A percentile compares a stretch with the other conserved stretches of the same genome.
phyloP scores from a whole-genome alignment of 2,113 vertebrate genomes.

The Apteryx mantelli region DNA sequence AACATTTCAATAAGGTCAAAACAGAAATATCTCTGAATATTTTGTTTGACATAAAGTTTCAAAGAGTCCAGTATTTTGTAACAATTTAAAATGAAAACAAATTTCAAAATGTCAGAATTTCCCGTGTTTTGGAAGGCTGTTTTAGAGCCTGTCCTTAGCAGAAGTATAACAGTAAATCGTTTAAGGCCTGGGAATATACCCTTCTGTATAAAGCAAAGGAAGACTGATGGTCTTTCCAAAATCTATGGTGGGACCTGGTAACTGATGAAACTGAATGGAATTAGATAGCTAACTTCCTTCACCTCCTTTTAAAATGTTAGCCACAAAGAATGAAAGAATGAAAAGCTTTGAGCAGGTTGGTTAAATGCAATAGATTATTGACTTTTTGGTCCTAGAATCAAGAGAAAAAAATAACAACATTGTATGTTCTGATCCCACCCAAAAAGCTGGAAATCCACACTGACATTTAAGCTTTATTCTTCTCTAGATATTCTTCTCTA shows the following conservation, averaged over 20 bases:
- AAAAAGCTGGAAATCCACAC: slow-evolving; percentile 6
- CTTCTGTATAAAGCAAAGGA: not conserved
- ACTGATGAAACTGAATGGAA: not conserved
- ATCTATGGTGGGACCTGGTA: not conserved
- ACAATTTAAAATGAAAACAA: not conserved
- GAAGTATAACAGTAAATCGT: not conserved
- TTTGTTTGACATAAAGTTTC: not conserved
- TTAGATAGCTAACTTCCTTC: not conserved
- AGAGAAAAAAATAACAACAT: not conserved
- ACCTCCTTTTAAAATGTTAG: not conserved
- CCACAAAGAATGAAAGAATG: not conserved
- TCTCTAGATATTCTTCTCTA: not conserved
- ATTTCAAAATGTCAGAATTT: not conserved
- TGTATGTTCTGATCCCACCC: not conserved
- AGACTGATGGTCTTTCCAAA: not conserved
- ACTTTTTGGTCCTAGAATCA: not conserved
- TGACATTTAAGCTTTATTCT: slow-evolving; percentile 47
- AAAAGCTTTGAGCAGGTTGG: not conserved
- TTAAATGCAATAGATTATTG: not conserved
- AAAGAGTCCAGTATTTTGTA: not conserved
- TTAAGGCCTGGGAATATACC: not conserved
- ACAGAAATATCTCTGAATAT: not conserved
- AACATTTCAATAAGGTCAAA: not conserved
- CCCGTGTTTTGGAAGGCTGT: not conserved
- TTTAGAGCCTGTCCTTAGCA: not conserved